Evolutionary conservation across 2,113 vertebrate genomes (phyloP), one percentile per base, ranked within the genome.

Genomic region (Cynopterus brachyotis): DNA sequence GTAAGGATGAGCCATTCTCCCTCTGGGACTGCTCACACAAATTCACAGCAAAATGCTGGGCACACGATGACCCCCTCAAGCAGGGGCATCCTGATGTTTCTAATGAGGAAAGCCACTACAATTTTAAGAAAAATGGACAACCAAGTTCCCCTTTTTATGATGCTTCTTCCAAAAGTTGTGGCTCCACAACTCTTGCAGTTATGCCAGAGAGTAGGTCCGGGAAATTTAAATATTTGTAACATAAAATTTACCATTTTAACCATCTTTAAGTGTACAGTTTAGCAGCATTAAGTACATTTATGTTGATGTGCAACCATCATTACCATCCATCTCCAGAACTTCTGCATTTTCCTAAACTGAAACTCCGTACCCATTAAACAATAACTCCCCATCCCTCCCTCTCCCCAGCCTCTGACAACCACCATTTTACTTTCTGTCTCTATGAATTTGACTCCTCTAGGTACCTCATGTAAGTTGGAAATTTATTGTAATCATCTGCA

Each of bases 401-500:
- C 30, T 57, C 9, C 81, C n/a, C 26, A 76, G 50, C 9, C 50
- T 17, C 73, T 94, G 26, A 40, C 22, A 96, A 95, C 19, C 76
- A 91, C 24, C 70, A 45, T 32, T 80, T 78, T 37, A 72, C 32
- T 95, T 81, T 93, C 50, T 72, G n/a, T 84, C 40, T 84, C 76
- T 72, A 70, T 35, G 16, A 91, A 96, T n/a, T 26, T 93, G n/a
- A 85, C 79, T 75, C 60, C 62, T 45, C 32, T 59, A 47, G 12
- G 19, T 32, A 32, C 6, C 5, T 87, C 35, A 9, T 72, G 2
- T 53, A 89, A 81, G 24, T 35, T 55, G 79, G 32, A 91, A 78
- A 28, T 76, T 69, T 79, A 88, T 73, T 95, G 72, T 86, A 86
- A 95, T 89, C 50, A 86, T 40, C 45, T n/a, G 83, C 10, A 86